Conservation (phyloP, 2,888 invertebrate species). For the Eumacrocentrus americanus region DNA sequence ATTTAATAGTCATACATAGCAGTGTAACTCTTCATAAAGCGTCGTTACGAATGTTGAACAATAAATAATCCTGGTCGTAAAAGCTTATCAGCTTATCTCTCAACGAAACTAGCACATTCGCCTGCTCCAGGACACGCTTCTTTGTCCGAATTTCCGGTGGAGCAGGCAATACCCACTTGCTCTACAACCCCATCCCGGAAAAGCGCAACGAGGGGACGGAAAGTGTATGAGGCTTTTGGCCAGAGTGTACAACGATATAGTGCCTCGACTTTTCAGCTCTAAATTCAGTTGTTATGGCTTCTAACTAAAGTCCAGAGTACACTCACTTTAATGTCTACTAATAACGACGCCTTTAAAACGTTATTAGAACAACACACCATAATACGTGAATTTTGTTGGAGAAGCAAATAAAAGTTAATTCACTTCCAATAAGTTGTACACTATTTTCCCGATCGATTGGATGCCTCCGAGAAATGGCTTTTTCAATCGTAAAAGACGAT, state of each 20-base stretch:
- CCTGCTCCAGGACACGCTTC: conserved; percentile 23
- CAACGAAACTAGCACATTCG: background rate
- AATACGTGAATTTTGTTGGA: conserved; percentile 1
- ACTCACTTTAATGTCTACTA: background rate
- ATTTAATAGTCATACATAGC: conserved; percentile 6
- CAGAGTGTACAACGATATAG: background rate
- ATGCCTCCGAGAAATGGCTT: conserved; percentile 1
- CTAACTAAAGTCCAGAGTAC: conserved; percentile 5
- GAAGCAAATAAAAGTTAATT: background rate
- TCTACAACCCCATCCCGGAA: background rate
- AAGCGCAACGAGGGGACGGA: background rate
- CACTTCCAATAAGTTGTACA: background rate
- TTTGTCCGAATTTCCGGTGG: conserved; percentile 34
- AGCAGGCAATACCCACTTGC: conserved; percentile 17
- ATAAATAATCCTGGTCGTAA: conserved; percentile 40
- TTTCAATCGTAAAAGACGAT: conserved; percentile 34
- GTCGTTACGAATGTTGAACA: conserved; percentile 28
- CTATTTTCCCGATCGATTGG: conserved; percentile 8
- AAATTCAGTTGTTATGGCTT: conserved; percentile 11
- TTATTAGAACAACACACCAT: conserved; percentile 6
- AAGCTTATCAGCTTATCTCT: conserved; percentile 39
- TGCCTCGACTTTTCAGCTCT: background rate
- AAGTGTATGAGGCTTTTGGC: conserved; percentile 2
- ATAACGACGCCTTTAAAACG: background rate
- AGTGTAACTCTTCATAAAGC: conserved; percentile 19